phyloP scores from a whole-genome alignment of 2,113 vertebrate species.

The Chaetura pelagica region DNA sequence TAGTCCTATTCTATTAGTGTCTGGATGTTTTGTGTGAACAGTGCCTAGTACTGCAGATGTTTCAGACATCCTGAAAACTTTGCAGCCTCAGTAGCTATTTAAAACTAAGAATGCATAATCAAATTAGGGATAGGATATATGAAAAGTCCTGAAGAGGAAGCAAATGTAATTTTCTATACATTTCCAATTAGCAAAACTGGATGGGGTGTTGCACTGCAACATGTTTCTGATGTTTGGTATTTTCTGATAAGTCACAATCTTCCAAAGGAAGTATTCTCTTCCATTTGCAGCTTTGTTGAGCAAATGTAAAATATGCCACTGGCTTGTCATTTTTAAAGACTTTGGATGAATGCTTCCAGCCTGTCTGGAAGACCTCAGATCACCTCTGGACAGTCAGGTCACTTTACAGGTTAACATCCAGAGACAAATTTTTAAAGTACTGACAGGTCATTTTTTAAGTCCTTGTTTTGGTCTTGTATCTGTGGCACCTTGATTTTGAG shows the following conservation, averaged over 20 bases:
- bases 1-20: background rate
- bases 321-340: background rate
- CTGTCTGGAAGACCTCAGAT: background rate
- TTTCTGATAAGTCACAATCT: background rate
- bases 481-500: background rate
- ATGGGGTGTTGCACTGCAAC: background rate
- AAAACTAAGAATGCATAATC: background rate
- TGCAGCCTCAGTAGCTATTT: background rate
- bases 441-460: background rate
- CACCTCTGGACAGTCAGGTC: background rate
- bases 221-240: background rate
- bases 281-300: background rate
- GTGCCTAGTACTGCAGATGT: background rate
- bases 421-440: background rate
- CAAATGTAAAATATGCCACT: background rate
- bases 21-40: background rate
- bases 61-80: background rate
- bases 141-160: background rate
- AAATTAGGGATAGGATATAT: background rate
- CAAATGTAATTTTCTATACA: background rate
- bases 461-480: background rate
- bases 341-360: background rate
- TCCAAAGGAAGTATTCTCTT: background rate
- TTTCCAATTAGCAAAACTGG: background rate
- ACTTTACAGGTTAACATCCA: background rate